These are phyloP conservation scores for Cybosia mesomella DNA, from an alignment of 2,888 invertebrate genomes.

Conservation along the genomic window DNA sequence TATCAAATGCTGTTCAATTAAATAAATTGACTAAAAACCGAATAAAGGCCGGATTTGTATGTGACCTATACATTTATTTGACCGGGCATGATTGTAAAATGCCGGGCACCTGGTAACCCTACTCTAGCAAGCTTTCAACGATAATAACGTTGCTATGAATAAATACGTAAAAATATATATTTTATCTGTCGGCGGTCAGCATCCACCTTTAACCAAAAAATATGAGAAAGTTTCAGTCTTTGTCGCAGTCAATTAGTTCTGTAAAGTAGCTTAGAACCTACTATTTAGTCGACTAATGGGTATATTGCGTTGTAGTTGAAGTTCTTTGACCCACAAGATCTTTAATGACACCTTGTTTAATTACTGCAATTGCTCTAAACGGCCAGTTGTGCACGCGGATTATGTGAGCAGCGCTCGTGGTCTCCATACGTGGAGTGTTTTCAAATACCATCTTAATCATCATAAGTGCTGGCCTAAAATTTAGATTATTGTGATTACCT, in stretches of 20 bases:
- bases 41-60: too few relatives aligned
- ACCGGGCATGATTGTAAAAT: too few relatives aligned
- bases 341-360: conserved; percentile 50
- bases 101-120: neutral
- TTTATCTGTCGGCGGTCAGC: neutral
- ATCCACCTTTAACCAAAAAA: neutral
- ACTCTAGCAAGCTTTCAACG: neutral
- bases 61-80: too few relatives aligned
- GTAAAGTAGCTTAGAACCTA: neutral
- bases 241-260: conserved; percentile 3
- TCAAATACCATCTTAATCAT: conserved; percentile 36
- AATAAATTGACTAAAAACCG: too few relatives aligned
- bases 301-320: conserved; percentile 20
- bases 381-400: conserved; percentile 41
- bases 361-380: conserved; percentile 54
- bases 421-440: conserved; percentile 26
- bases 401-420: conserved; percentile 36
- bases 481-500: conserved; percentile 36
- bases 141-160: too few relatives aligned
- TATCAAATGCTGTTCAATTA: too few relatives aligned
- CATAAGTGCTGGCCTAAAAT: conserved; percentile 47
- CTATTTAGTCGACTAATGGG: conserved; percentile 23
- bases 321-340: conserved; percentile 38
- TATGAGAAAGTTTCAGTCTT: neutral
- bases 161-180: too few relatives aligned